Evolutionary conservation across 2,113 vertebrate species (phyloP).

Genomic region (Pelusios castaneus): DNA sequence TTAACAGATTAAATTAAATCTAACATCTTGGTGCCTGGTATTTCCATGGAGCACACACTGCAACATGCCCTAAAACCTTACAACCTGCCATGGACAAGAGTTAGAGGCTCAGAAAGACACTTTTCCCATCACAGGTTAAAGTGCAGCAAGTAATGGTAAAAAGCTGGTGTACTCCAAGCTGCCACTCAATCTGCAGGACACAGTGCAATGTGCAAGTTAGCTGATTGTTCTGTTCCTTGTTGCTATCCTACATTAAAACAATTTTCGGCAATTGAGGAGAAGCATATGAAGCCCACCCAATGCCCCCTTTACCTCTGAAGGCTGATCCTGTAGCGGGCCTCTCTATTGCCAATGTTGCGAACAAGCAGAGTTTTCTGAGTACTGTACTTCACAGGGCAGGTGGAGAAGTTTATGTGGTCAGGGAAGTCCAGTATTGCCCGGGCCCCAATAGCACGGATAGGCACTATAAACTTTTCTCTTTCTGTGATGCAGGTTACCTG

Average conservation of each 20-base stretch:
- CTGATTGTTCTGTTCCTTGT: background rate
- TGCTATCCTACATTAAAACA: background rate
- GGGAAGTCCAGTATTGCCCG: conserved; percentile 86
- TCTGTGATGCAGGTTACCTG: conserved; percentile 83
- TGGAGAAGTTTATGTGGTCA: conserved; percentile 81
- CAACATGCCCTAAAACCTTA: background rate
- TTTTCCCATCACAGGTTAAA: background rate
- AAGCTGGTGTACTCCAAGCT: fast-evolving
- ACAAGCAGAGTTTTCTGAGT: conserved; percentile 83
- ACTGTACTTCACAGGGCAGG: conserved; percentile 82
- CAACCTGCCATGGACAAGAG: background rate
- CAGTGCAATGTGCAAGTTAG: background rate
- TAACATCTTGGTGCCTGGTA: too few relatives aligned
- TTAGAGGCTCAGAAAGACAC: background rate
- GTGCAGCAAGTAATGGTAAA: background rate
- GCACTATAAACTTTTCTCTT: conserved; percentile 85
- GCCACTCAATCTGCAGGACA: background rate
- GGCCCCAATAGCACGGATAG: conserved; percentile 82
- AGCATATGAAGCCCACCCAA: background rate
- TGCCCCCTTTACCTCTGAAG: conserved; percentile 78
- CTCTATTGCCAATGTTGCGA: conserved; percentile 80
- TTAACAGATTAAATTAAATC: background rate
- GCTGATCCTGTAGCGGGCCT: conserved; percentile 78
- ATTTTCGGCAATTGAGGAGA: background rate
- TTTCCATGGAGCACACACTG: background rate